Conservation (phyloP, 2,888 invertebrate species). For the Leptopilina syphax region DNA sequence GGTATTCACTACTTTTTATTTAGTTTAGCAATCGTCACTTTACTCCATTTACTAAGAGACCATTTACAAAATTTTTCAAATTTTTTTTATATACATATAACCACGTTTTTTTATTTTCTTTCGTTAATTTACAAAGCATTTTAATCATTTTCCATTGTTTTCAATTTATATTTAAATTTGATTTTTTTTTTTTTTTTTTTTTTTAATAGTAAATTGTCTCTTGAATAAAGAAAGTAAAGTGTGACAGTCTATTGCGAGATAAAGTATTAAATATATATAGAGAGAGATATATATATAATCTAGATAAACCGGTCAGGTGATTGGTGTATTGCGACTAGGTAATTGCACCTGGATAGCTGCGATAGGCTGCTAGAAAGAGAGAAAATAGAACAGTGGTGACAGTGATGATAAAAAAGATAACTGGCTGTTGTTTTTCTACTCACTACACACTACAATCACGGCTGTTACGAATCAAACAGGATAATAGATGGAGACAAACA, state of each 20-base stretch:
- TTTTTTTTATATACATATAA: not conserved
- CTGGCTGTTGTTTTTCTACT: constrained; percentile 72
- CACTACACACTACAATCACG: constrained; percentile 75
- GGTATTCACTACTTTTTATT: constrained; percentile 68
- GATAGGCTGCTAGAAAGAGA: constrained; percentile 77
- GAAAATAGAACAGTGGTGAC: constrained; percentile 76
- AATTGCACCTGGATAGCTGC: constrained; percentile 77
- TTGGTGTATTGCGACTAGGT: constrained; percentile 74
- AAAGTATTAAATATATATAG: constrained; percentile 56
- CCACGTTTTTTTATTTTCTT: not conserved
- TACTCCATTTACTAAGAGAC: constrained; percentile 58
- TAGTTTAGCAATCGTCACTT: constrained; percentile 60
- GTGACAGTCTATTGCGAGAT: constrained; percentile 44
- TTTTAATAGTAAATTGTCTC: not conserved
- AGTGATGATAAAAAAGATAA: constrained; percentile 74
- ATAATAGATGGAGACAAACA: constrained; percentile 67
- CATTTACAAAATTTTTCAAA: not conserved
- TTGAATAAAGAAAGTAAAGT: not conserved
- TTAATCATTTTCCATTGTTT: no score
- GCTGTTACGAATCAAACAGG: constrained; percentile 69
- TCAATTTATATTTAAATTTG: not conserved
- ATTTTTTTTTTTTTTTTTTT: not conserved
- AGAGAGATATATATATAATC: constrained; percentile 49
- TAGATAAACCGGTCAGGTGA: constrained; percentile 72
- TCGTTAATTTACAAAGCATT: not conserved